Base-by-base conservation (phyloP, 2,888 invertebrate genomes). In the Andrena minutula region DNA sequence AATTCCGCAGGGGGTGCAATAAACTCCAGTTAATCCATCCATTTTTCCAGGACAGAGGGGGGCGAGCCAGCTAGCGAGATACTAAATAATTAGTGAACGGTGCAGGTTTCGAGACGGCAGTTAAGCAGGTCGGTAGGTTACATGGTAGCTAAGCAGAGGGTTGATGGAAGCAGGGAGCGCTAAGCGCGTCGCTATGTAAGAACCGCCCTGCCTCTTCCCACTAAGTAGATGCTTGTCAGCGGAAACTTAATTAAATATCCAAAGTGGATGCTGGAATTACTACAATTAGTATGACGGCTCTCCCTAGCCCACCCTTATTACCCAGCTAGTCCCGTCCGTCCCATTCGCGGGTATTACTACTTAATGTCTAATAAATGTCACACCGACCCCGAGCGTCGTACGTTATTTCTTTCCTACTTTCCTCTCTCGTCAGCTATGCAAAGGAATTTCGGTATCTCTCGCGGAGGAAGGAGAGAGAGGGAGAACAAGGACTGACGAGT, bases 211-310 rank as follows among this genome's bases (percentile, higher is more conserved):
- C 68, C 75, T 79, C 84, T 82, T 85, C 82, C 89, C 85, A 88
- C 88, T 89, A 89, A 90, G 91, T 92, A 89, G 92, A 92, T 92
- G 90, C 92, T 92, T 92, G 92, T 92, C 92, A 91, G 91, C 91
- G 90, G 93, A 93, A 93, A 93, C 93, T 94, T 94, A 93, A 94
- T 93, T 93, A 93, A 93, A 93, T 93, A 93, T 93, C 93, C 91
- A 92, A 93, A 93, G 93, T 93, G 93, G 92, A 93, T 92, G 90
- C 91, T 89, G 91, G 90, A 93, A 93, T 93, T 93, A 93, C 93
- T 92, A 92, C 92, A 93, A 93, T 94, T 93, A 93, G 92, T 93
- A 93, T 93, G 93, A 93, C 92, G 91, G 91, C 90, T 91, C 89
- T 89, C 90, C 56, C 84, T 86, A 84, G 86, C 85, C 87, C 84